Conservation (phyloP, 2,888 invertebrate species). For the Salpingus planirostris region DNA sequence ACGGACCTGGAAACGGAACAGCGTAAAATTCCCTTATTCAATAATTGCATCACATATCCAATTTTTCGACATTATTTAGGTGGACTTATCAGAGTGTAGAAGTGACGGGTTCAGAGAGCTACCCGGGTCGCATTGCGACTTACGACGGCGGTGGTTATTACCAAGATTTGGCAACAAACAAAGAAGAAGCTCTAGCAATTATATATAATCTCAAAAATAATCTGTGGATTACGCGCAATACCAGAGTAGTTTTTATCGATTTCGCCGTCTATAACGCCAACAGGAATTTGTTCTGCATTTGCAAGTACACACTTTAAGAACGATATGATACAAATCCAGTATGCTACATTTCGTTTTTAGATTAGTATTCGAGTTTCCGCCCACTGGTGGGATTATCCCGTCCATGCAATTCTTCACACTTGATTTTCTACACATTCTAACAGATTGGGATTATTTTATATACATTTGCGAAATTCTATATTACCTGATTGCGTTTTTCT, state of each 20-base stretch:
- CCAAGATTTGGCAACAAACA: constrained; percentile 43
- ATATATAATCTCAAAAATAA: constrained; percentile 45
- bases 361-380: constrained; percentile 58
- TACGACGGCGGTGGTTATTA: constrained; percentile 53
- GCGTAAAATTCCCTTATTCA: too few species aligned
- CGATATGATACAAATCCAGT: too few species aligned
- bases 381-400: constrained; percentile 59
- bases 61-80: constrained; percentile 26
- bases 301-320: constrained; percentile 30
- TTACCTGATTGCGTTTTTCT: constrained; percentile 49
- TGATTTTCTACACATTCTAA: constrained; percentile 48
- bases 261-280: constrained; percentile 68
- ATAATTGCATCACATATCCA: too few species aligned
- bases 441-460: constrained; percentile 44
- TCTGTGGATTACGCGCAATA: constrained; percentile 60
- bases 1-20: too few species aligned
- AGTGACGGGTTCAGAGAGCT: constrained; percentile 31
- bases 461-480: constrained; percentile 48
- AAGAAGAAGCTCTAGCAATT: constrained; percentile 37
- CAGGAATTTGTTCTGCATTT: constrained; percentile 44
- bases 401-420: constrained; percentile 49
- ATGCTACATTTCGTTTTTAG: too few species aligned
- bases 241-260: constrained; percentile 59
- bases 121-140: constrained; percentile 44
- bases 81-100: constrained; percentile 42